A percentile compares a stretch with the other conserved stretches of the same genome.
These are phyloP conservation scores for Eupsilia transversa DNA, from an alignment of 2,888 invertebrate species.

Conservation along the genomic window DNA sequence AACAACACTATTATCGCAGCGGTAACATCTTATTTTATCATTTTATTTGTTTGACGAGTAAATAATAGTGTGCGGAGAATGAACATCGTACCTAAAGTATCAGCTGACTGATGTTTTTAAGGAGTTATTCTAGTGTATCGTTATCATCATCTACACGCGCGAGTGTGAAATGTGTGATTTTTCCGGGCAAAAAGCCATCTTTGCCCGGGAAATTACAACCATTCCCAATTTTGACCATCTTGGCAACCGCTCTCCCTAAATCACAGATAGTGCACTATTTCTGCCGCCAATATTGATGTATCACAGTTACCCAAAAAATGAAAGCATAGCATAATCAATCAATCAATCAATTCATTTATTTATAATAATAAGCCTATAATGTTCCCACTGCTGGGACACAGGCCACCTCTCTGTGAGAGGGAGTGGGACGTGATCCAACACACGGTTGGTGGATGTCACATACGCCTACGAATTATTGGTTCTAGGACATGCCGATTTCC, in stretches of 20 bases:
- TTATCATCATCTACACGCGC: background rate
- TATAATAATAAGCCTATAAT: too few relatives aligned
- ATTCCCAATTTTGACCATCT: background rate
- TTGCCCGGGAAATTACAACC: background rate
- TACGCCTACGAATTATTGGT: too few relatives aligned
- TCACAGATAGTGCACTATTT: background rate
- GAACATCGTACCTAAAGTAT: background rate
- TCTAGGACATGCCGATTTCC: too few relatives aligned
- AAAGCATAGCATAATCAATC: background rate
- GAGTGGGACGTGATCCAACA: background rate
- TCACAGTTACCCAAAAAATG: background rate
- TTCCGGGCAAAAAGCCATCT: too few relatives aligned
- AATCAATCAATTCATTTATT: too few relatives aligned
- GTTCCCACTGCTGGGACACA: background rate
- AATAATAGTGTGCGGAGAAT: background rate
- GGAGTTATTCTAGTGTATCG: background rate
- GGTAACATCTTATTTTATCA: conserved; percentile 67
- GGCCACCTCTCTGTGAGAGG: background rate
- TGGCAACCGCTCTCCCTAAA: background rate
- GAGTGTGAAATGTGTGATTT: background rate
- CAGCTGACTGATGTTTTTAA: background rate
- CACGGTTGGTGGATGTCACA: too few relatives aligned
- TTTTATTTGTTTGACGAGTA: conserved; percentile 6
- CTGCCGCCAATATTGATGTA: background rate
- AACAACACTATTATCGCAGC: conserved; percentile 80